A percentile compares a stretch with the other conserved stretches of the same genome.
Conservation (phyloP, 2,113 vertebrate species). For the Probosciger aterrimus region DNA sequence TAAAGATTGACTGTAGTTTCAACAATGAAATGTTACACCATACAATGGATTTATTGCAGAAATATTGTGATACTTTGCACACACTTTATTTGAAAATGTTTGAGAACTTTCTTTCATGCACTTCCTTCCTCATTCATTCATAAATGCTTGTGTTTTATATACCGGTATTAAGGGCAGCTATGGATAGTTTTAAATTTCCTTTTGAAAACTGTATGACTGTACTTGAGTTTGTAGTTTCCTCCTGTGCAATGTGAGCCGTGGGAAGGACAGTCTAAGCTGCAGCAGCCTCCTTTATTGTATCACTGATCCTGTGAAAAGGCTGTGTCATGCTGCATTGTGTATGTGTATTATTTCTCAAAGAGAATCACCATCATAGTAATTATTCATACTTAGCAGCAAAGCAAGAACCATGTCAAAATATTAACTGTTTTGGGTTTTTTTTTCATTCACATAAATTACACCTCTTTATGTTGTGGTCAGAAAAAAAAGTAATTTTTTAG, state of each 20-base stretch:
- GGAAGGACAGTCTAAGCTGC: background rate
- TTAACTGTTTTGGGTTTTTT: background rate
- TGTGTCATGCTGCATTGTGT: background rate
- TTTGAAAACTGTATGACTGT: background rate
- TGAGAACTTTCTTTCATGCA: background rate
- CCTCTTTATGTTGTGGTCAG: background rate
- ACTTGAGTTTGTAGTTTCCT: background rate
- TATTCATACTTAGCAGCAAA: constrained; percentile 11
- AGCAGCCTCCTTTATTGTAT: background rate
- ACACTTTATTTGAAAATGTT: background rate
- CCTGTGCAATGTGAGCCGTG: background rate
- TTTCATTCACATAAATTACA: background rate
- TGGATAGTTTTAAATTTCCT: background rate
- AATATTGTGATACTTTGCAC: background rate
- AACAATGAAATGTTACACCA: background rate
- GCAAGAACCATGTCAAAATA: background rate
- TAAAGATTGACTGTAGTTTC: background rate
- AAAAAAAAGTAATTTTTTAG: background rate
- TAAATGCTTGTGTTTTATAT: background rate
- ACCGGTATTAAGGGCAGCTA: background rate
- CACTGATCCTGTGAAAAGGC: background rate
- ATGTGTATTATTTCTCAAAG: background rate
- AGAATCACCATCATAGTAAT: background rate
- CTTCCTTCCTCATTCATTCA: background rate
- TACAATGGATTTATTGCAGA: background rate